Percentiles rank a stretch among this genome's conserved stretches.
Evolutionary conservation across 2,797 vertebrate species (phyloP).

Genomic region (Stomatorhinus walkeri): DNA sequence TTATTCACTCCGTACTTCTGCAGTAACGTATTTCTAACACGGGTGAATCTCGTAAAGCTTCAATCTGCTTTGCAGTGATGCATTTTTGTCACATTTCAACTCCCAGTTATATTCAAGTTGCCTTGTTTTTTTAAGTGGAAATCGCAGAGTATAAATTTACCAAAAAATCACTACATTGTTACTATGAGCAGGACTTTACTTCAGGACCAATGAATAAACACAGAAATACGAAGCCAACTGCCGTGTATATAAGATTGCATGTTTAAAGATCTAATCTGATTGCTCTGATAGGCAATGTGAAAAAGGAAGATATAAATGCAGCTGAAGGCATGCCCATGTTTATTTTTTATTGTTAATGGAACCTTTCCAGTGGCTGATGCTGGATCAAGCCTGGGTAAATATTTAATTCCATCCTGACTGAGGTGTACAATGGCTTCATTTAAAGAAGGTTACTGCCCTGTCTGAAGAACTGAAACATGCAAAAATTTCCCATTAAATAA

Average conservation of each 20-base stretch:
- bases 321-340: neutral
- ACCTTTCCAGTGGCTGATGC: neutral
- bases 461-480: neutral
- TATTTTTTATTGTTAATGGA: conserved; percentile 12
- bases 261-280: conserved; percentile 5
- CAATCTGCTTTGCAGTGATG: neutral
- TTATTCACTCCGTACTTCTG: neutral
- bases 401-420: conserved; percentile 4
- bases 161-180: neutral
- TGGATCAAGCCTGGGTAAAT: neutral
- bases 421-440: neutral
- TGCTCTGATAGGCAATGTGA: neutral
- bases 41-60: neutral
- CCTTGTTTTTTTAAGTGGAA: neutral
- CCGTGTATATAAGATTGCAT: neutral
- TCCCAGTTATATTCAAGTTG: neutral
- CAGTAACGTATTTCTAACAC: neutral
- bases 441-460: neutral
- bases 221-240: neutral
- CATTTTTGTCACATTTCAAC: neutral
- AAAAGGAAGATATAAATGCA: neutral
- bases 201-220: neutral
- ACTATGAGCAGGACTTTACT: neutral
- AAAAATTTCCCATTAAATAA: conserved; percentile 5
- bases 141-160: neutral